Percentiles rank a stretch among this genome's conserved stretches.
Evolutionary conservation across 2,113 vertebrate genomes (phyloP).

Genomic region (Ariopsis seemanni): DNA sequence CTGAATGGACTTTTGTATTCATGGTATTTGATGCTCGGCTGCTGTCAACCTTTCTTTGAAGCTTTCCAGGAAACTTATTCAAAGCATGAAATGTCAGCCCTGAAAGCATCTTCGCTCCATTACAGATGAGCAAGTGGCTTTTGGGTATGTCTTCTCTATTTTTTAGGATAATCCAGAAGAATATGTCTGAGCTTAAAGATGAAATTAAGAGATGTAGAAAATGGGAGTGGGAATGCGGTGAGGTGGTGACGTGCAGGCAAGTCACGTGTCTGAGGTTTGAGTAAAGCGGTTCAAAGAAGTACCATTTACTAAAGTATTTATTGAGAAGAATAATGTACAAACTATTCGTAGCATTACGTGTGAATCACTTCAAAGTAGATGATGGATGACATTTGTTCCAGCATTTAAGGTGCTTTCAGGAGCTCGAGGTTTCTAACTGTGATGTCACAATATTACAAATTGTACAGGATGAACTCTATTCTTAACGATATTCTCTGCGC

Average conservation of each 20-base stretch:
- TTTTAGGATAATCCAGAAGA: neutral
- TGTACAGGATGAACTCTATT: neutral
- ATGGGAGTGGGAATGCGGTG: neutral
- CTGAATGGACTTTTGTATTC: slow-evolving; percentile 9
- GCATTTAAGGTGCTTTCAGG: neutral
- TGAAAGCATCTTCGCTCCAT: slow-evolving; percentile 56
- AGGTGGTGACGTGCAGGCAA: neutral
- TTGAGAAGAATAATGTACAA: neutral
- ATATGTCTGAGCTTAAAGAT: neutral
- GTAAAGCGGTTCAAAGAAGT: neutral
- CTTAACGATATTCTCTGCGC: neutral
- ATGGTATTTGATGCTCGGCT: slow-evolving; percentile 39
- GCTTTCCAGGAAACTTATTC: slow-evolving; percentile 46
- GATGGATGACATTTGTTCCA: neutral
- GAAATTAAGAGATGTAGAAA: neutral
- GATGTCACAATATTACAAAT: neutral
- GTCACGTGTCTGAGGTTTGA: no score
- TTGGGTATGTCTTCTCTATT: neutral
- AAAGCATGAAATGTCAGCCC: slow-evolving; percentile 59
- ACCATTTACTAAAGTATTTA: neutral
- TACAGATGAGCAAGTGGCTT: slow-evolving; percentile 50
- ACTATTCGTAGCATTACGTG: neutral
- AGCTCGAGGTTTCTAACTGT: neutral
- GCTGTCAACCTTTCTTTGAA: slow-evolving; percentile 48
- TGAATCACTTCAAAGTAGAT: neutral